Percentiles rank a stretch among this genome's conserved stretches.
Conservation (phyloP, 2,888 invertebrate genomes). For the Acrocyrtus sp. region DNA sequence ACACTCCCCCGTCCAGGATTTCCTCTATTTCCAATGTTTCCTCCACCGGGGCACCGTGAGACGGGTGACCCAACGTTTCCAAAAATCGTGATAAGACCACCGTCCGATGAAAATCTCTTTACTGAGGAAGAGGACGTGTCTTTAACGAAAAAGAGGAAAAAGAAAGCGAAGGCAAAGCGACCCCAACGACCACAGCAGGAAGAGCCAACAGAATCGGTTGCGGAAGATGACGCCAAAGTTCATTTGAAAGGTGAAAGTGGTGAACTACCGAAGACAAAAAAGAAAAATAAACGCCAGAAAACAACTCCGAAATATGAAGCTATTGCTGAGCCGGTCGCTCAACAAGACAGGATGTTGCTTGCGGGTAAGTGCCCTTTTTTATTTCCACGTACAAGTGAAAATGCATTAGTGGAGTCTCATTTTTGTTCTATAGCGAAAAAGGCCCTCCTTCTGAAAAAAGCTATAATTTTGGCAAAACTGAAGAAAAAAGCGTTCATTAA, state of each 20-base stretch:
- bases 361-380: slow-evolving; percentile 1
- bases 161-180: background rate
- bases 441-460: slow-evolving; percentile 21
- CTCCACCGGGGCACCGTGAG: background rate
- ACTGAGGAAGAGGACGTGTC: background rate
- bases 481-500: slow-evolving; percentile 24
- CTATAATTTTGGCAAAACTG: slow-evolving; percentile 23
- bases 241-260: slow-evolving; percentile 25
- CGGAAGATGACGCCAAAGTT: background rate
- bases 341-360: slow-evolving; percentile 17
- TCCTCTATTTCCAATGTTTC: slow-evolving; percentile 21
- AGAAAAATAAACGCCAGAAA: too few relatives aligned
- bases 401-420: background rate
- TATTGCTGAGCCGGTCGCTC: background rate
- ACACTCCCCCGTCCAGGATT: slow-evolving; percentile 26
- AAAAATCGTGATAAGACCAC: background rate
- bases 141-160: background rate
- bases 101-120: background rate
- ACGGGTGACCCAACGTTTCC: background rate
- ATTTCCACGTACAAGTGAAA: background rate
- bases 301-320: background rate
- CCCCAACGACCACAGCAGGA: background rate
- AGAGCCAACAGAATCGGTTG: background rate
- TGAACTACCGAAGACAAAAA: background rate
- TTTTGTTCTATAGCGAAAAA: slow-evolving; percentile 21